phyloP scores from a whole-genome alignment of 2,113 vertebrate species.

The Eudyptes chrysolophus region DNA sequence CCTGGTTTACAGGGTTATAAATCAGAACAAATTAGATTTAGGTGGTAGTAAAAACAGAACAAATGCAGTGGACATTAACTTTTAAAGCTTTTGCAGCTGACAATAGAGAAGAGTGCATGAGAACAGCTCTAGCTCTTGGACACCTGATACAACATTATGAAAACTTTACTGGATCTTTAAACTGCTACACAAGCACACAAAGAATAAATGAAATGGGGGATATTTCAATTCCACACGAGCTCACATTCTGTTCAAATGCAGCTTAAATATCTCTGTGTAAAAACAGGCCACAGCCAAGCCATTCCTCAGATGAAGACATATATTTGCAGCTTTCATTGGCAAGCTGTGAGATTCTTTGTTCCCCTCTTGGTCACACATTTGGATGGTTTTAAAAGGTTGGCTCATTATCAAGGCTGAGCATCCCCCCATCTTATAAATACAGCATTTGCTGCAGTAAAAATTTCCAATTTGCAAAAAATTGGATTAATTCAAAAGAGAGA shows the following conservation, averaged over 20 bases:
- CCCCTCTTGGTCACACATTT: neutral
- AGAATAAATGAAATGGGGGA: neutral
- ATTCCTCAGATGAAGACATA: neutral
- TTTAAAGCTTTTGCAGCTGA: neutral
- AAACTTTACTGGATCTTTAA: neutral
- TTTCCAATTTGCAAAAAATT: neutral
- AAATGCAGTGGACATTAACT: slow-evolving; percentile 22
- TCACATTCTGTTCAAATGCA: neutral
- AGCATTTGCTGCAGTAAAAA: neutral
- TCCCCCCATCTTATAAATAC: neutral
- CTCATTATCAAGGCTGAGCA: neutral
- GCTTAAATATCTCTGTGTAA: neutral
- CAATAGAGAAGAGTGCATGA: neutral
- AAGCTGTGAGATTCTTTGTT: neutral
- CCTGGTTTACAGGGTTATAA: neutral
- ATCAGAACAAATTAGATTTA: slow-evolving; percentile 19
- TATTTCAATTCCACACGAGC: neutral
- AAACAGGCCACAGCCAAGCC: neutral
- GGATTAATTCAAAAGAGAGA: neutral
- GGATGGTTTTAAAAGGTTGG: neutral
- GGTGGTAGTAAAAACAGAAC: neutral
- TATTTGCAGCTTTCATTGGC: neutral
- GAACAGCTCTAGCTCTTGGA: neutral
- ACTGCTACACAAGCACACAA: neutral
- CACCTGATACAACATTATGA: neutral